Evolutionary conservation across 2,113 vertebrate species (phyloP), one percentile per base, ranked within the genome.

Genomic region (Edolisoma coerulescens): DNA sequence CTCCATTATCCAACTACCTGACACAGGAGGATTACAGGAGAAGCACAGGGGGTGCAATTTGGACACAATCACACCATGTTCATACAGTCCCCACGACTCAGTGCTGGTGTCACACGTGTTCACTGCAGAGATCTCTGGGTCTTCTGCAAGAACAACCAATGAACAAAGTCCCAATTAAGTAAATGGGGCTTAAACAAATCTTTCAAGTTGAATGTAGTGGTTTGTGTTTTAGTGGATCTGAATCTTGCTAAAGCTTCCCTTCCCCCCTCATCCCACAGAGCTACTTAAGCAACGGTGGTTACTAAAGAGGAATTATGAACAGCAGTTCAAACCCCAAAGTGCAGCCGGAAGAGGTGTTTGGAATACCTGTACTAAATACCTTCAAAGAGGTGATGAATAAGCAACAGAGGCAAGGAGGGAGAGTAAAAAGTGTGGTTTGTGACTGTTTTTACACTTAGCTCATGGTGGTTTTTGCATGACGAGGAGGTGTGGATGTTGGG

Each of bases 171-270:
- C 56, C 52, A 73, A 68, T 90, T 91, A 88, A 88, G 75, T 86
- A 90, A 96, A 95, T 74, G 73, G 35, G 52, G 76, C 85, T 96
- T 93, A 89, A 65, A 53, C 24, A 73, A 61, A 89, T 83, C 84
- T 79, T 89, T 87, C 63, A 27, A 27, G 77, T 42, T 74, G n/a
- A 82, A 87, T 14, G 18, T n/a, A 22, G 57, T 59, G 61, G 59
- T 92, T 91, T 81, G 61, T 81, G 45, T 79, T 93, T 74, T 93
- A 61, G 59, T 84, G 67, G 79, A 59, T 77, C 54, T 94, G 59
- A 21, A 23, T 54, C 67, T 70, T 86, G 33, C 41, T 74, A 50
- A 90, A 77, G 27, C 59, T 77, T 70, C 75, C 42, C 42, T 75
- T 85, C 82, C 53, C 47, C 60, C 47, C 61, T 89, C 49, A 79